Conservation (phyloP, 2,888 invertebrate species). For the Melikaiella ostensackeni region DNA sequence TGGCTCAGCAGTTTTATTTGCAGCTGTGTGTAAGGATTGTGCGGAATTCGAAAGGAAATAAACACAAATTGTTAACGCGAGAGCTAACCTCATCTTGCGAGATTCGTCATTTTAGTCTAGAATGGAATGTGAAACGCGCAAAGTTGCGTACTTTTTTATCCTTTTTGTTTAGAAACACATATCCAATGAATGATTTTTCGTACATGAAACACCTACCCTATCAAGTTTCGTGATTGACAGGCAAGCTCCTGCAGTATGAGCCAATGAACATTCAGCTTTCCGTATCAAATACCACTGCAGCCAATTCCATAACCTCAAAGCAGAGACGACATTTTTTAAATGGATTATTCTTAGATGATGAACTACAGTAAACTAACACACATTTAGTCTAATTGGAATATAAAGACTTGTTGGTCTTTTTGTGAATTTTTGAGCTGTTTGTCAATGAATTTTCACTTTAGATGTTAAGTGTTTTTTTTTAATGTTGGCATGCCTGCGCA, state of each 20-base stretch:
- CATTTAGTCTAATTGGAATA: not conserved
- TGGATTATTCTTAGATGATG: not conserved
- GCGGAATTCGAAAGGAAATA: constrained; percentile 53
- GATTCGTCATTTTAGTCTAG: constrained; percentile 41
- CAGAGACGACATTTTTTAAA: not conserved
- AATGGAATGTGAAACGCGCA: constrained; percentile 15
- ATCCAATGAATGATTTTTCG: not conserved
- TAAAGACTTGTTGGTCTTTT: not conserved
- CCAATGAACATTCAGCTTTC: not conserved
- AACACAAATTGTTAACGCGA: constrained; percentile 49
- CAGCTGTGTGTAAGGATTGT: constrained; percentile 55
- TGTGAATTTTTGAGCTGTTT: not conserved
- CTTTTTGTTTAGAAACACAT: not conserved
- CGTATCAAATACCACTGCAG: not conserved
- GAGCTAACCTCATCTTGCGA: constrained; percentile 63
- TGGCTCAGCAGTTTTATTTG: constrained; percentile 66
- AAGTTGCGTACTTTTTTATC: not conserved
- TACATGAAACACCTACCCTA: not conserved
- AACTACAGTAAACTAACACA: not conserved
- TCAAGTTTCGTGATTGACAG: not conserved
- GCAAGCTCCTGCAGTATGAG: not conserved
- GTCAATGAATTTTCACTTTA: not conserved
- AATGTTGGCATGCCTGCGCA: constrained; percentile 4
- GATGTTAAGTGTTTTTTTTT: not conserved
- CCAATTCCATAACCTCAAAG: not conserved